These are phyloP conservation scores for Nothobranchius furzeri DNA, from an alignment of 2,113 vertebrate genomes.

Conservation along the genomic window DNA sequence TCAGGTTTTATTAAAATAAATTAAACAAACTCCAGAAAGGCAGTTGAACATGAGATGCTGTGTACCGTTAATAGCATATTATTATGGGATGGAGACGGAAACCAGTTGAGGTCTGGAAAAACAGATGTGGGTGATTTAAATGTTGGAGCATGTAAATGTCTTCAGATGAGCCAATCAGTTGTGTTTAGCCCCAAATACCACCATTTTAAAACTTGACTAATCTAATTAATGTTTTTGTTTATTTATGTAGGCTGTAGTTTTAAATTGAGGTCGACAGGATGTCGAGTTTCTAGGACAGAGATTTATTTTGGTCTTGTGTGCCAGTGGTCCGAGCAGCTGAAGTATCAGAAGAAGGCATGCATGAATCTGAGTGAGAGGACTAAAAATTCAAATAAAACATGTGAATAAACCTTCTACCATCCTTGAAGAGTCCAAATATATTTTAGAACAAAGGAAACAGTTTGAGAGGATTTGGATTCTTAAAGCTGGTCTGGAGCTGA, in stretches of 20 bases:
- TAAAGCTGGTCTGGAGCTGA: slow-evolving; percentile 19
- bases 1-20: slow-evolving; percentile 19
- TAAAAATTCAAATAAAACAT: slow-evolving; percentile 33
- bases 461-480: slow-evolving; percentile 51
- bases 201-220: slow-evolving; percentile 11
- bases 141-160: background rate
- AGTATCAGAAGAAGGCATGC: slow-evolving; percentile 64
- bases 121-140: background rate
- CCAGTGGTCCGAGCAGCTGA: slow-evolving; percentile 44
- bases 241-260: background rate
- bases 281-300: background rate
- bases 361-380: slow-evolving; percentile 52
- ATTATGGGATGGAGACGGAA: slow-evolving; percentile 24
- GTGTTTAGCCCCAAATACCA: slow-evolving; percentile 14
- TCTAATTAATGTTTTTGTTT: background rate
- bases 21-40: slow-evolving; percentile 48
- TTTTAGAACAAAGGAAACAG: slow-evolving; percentile 27
- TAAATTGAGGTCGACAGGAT: background rate
- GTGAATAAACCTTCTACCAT: slow-evolving; percentile 49
- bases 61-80: slow-evolving; percentile 23
- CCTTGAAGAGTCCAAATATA: slow-evolving; percentile 51
- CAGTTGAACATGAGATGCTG: slow-evolving; percentile 12
- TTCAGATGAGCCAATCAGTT: background rate
- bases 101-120: background rate
- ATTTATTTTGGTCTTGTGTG: slow-evolving; percentile 33